Conservation (phyloP, 2,888 invertebrate genomes). For the Tachina fera region DNA sequence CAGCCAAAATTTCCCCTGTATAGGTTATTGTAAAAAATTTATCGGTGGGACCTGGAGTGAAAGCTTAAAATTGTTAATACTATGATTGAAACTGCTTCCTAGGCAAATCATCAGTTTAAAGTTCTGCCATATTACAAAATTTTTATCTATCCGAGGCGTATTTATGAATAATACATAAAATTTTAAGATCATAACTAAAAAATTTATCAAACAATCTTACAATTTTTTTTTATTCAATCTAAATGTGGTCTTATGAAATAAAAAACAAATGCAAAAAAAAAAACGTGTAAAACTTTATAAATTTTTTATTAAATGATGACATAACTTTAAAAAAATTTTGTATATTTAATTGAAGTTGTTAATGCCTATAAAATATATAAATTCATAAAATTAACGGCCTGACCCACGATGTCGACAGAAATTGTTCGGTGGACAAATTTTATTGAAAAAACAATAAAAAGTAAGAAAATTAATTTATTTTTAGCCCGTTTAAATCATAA, state of each 20-base stretch:
- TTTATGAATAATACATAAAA: conserved; percentile 6
- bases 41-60: no score
- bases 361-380: conserved; percentile 42
- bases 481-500: no score
- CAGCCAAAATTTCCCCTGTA: no score
- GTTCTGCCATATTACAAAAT: not conserved
- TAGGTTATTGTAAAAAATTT: no score
- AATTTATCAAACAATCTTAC: conserved; percentile 38
- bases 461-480: no score
- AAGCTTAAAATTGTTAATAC: not conserved
- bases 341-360: conserved; percentile 69
- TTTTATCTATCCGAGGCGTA: not conserved
- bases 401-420: no score
- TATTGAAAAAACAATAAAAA: no score
- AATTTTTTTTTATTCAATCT: conserved; percentile 53
- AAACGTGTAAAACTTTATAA: conserved; percentile 50
- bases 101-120: not conserved
- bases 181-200: conserved; percentile 8
- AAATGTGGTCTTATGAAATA: conserved; percentile 61
- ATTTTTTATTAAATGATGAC: conserved; percentile 29
- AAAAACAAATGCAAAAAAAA: not conserved
- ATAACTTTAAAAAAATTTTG: conserved; percentile 32
- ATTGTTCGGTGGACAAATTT: no score
- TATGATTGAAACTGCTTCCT: not conserved
- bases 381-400: conserved; percentile 3